phyloP scores from a whole-genome alignment of 2,888 invertebrate genomes.

The Orthosia incerta region DNA sequence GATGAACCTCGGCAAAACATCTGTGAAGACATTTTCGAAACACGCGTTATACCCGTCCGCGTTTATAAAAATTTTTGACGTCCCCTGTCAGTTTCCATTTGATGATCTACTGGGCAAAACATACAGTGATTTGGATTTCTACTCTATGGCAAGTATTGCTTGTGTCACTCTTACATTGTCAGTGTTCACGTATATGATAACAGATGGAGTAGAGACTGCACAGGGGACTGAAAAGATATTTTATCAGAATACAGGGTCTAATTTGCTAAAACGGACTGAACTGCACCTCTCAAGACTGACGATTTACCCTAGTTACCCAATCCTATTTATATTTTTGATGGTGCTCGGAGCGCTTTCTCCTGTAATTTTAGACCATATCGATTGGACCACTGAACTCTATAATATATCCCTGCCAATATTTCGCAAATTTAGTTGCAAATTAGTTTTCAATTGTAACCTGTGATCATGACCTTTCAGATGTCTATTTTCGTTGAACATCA shows the following conservation, averaged over 20 bases:
- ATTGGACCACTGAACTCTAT: slow-evolving; percentile 58
- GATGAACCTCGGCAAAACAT: slow-evolving; percentile 21
- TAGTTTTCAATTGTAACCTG: slow-evolving; percentile 35
- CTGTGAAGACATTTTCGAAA: slow-evolving; percentile 26
- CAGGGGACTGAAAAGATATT: slow-evolving; percentile 31
- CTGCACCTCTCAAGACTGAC: slow-evolving; percentile 81
- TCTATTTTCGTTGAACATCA: slow-evolving; percentile 16
- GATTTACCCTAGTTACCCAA: slow-evolving; percentile 75
- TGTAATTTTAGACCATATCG: slow-evolving; percentile 61
- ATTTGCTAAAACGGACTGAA: slow-evolving; percentile 66
- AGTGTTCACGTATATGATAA: slow-evolving; percentile 22
- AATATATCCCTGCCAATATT: slow-evolving; percentile 54
- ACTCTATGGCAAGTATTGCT: background rate
- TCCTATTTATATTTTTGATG: slow-evolving; percentile 64
- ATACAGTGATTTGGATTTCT: background rate
- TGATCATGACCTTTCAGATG: slow-evolving; percentile 50
- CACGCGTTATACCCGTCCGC: slow-evolving; percentile 37
- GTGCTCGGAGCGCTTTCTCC: slow-evolving; percentile 50
- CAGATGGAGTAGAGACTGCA: slow-evolving; percentile 20
- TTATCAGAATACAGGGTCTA: slow-evolving; percentile 63
- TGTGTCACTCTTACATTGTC: slow-evolving; percentile 21
- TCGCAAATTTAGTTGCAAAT: slow-evolving; percentile 61
- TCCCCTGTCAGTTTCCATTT: slow-evolving; percentile 23
- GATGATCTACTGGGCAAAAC: background rate
- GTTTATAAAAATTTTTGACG: slow-evolving; percentile 32